Percentiles rank a stretch among this genome's conserved stretches.
Evolutionary conservation across 2,888 invertebrate species (phyloP).

Genomic region (Nomada fabriciana): DNA sequence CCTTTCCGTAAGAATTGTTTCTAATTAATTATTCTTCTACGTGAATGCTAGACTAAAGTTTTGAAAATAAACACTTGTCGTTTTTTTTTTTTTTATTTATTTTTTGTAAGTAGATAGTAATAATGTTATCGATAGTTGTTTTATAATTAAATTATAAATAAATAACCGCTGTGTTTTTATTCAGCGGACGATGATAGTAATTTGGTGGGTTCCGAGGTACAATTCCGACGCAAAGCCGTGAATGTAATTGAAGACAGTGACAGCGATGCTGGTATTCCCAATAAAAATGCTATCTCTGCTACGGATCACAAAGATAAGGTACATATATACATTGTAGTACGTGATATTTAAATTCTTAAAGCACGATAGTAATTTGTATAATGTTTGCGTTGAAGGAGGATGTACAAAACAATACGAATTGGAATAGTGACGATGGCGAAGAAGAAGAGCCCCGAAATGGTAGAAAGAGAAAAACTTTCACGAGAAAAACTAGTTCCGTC

Average conservation of each 20-base stretch:
- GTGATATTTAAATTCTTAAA: too few relatives aligned
- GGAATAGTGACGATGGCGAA: constrained; percentile 78
- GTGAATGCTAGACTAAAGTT: too few relatives aligned
- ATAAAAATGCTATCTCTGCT: constrained; percentile 65
- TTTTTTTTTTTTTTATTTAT: too few relatives aligned
- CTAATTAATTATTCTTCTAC: too few relatives aligned
- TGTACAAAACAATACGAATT: constrained; percentile 73
- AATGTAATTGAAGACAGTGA: constrained; percentile 82
- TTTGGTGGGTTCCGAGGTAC: constrained; percentile 72
- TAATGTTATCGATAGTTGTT: neutral
- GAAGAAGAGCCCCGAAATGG: constrained; percentile 54
- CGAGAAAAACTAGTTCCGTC: constrained; percentile 45
- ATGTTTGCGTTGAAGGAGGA: constrained; percentile 60
- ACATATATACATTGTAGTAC: constrained; percentile 44
- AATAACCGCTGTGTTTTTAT: constrained; percentile 32
- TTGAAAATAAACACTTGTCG: too few relatives aligned
- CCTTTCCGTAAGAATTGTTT: neutral
- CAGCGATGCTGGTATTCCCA: constrained; percentile 75
- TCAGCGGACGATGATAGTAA: constrained; percentile 83
- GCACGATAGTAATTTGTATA: neutral
- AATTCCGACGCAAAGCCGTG: constrained; percentile 75
- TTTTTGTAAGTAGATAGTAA: too few relatives aligned
- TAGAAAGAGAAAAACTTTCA: constrained; percentile 69
- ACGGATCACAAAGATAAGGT: constrained; percentile 74
- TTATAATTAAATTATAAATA: neutral